Evolutionary conservation across 2,113 vertebrate genomes (phyloP), one percentile per base, ranked within the genome.

Genomic region (Rhea americana): DNA sequence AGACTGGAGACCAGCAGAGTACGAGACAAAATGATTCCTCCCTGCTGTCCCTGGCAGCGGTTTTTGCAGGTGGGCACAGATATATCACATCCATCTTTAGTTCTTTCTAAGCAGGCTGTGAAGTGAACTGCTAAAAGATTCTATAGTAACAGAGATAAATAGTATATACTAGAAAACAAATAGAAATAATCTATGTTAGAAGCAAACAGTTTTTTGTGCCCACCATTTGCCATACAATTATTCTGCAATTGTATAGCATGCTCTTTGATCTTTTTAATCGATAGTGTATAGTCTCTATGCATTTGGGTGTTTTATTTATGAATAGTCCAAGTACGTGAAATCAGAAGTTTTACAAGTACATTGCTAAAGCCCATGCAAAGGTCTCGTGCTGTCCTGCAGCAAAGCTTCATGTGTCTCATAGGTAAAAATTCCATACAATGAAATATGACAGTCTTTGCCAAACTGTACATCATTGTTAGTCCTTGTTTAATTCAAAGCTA

Each of bases 201-300:
- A 82, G 58, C 7, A 81, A 47, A 47, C 2, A 59, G 17, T 8
- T 18, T 3, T 82, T 75, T 72, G 13, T 61, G 53, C 14, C 56
- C 8, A 47, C 10, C 51, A 3, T 61, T 65, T 48, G 26, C 39
- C 28, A 32, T 4, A 35, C 0, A 4, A 93, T 50, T 50, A 9
- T 84, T 63, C 61, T 75, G 28, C 30, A 41, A 18, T 11, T 37
- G 41, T 25, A 21, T 1, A n/a, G 21, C 13, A 2, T 26, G 25
- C 24, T 32, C 48, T 72, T 71, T n/a, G 26, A 72, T 43, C 37
- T 37, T 68, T 62, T 78, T 68, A 15, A 56, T 2, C 28, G 13
- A 7, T 1, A 8, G 3, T 10, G 6, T 13, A 6, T 8, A 0
- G 24, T 41, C 18, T 8, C n/a, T 30, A 18, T 22, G 45, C 30